Base-by-base conservation (phyloP, 2,113 vertebrate species). In the Uropsilus gracilis region DNA sequence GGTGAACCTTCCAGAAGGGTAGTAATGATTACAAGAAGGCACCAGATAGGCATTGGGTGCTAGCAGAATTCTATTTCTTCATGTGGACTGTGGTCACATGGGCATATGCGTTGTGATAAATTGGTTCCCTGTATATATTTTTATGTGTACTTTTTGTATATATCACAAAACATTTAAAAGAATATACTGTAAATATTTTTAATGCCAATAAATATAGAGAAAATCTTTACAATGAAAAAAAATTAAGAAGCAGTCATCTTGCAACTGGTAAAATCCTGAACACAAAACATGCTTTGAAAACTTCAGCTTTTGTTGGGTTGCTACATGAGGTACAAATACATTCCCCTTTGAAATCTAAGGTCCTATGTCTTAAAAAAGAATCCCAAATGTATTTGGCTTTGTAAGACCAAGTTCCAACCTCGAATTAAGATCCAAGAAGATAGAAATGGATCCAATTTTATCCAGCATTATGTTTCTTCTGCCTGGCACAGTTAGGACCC, bases 1-100 rank as follows among this genome's bases (percentile, higher is more conserved):
- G 22, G 55, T n/a, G 24, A 37, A 5, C 20, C 34, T 26, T 17
- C 37, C n/a, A 7, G 39, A 71, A 11, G 18, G 18, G 16, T 68
- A 42, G 64, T 13, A 20, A 32, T 55, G 37, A 18, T 12, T 46
- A 24, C 0, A 37, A 9, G 42, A 7, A 11, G 14, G 10, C 8
- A 2, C 7, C 28, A 22, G 13, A 7, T 14, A 0, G 44, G 64
- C 1, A 9, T 37, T 44, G 17, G 17, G 37, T 32, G 0, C n/a
- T 1, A 13, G 8, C n/a, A 22, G 17, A 30, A 48, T 9, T 82
- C 14, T 32, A 1, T 3, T 13, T 53, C 44, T 64, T 50, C 11
- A 20, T 28, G 37, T 13, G 14, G 17, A 20, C 17, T 26, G 34
- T 3, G 22, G 76, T 48, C 37, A 30, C 8, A 8, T 0, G 4